Evolutionary conservation across 2,888 invertebrate genomes (phyloP), one percentile per base, ranked within the genome.

Genomic region (Pocota personata): DNA sequence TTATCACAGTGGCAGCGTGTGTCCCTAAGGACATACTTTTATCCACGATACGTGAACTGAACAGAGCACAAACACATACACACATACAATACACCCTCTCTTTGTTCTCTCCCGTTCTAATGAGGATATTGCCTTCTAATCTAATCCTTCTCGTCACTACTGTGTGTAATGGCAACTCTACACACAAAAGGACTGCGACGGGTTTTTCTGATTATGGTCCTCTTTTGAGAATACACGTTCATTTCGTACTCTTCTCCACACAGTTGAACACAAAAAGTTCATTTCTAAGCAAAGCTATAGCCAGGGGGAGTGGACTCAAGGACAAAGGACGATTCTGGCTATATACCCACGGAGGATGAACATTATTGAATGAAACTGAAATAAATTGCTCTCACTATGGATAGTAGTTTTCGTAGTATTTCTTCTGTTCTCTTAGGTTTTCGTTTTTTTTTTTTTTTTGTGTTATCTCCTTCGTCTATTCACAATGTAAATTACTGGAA

Each of bases 281-380:
- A 79, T 66, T 80, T 57, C 75, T 76, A 76, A 55, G 57, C 60
- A 48, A 24, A 37, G 48, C 60, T 32, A 43, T 35, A 19, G 12
- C 32, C 19, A 14, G n/a, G 60, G 46, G 21, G 48, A 62, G 62
- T 52, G 46, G 71, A 73, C 58, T 40, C 48, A 82, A 82, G 77
- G 77, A 77, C 77, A 77, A 82, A 72, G 77, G 64, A 76, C 46
- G 46, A 64, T 50, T 71, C 55, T 35, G 10, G 12, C 40, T 35
- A 30, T 3, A 21, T 21, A 62, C 10, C 48, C 48, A 60, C 46
- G 52, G 27, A 58, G 57, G 52, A 71, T 58, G 66, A 72, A 58
- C 77, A 64, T 82, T 82, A 82, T 82, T 82, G 82, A 82, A 82
- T 77, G 82, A 82, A 82, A 82, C 82, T 82, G 82, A 82, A 82